These are phyloP conservation scores for Zingel zingel DNA, from an alignment of 2,113 vertebrate species.

Conservation along the genomic window DNA sequence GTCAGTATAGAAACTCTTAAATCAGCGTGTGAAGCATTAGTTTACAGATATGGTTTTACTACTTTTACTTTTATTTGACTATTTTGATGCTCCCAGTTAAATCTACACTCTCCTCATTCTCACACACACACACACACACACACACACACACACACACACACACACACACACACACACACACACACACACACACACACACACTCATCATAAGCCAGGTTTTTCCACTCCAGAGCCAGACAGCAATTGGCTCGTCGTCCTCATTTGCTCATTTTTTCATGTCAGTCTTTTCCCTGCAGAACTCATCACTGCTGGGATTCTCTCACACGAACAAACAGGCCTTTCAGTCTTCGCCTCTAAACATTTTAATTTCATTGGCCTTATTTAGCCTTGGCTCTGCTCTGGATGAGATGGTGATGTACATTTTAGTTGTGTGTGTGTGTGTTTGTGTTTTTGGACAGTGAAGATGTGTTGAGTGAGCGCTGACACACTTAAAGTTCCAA, in stretches of 20 bases:
- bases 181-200: conserved; percentile 16
- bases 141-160: neutral
- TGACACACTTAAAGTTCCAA: conserved; percentile 58
- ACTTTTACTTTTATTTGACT: conserved; percentile 7
- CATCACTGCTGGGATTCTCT: conserved; percentile 68
- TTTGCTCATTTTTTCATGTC: conserved; percentile 74
- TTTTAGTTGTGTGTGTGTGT: conserved; percentile 32
- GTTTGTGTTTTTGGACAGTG: conserved; percentile 39
- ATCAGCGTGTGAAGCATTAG: neutral
- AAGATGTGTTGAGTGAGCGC: conserved; percentile 58
- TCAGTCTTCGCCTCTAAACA: conserved; percentile 66
- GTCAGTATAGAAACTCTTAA: neutral
- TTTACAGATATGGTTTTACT: conserved; percentile 11
- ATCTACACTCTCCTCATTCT: neutral
- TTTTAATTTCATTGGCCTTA: conserved; percentile 69
- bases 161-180: neutral
- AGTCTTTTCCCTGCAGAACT: conserved; percentile 64
- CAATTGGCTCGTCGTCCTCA: conserved; percentile 42
- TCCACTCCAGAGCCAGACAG: conserved; percentile 67
- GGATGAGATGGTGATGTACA: conserved; percentile 50
- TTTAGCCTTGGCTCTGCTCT: conserved; percentile 51
- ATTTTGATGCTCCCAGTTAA: conserved; percentile 30
- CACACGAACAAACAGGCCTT: conserved; percentile 71
- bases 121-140: neutral
- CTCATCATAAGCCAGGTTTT: conserved; percentile 56